A percentile compares a stretch with the other conserved stretches of the same genome.
These are phyloP conservation scores for Melanerpes formicivorus DNA, from an alignment of 2,113 vertebrate species.

Conservation along the genomic window DNA sequence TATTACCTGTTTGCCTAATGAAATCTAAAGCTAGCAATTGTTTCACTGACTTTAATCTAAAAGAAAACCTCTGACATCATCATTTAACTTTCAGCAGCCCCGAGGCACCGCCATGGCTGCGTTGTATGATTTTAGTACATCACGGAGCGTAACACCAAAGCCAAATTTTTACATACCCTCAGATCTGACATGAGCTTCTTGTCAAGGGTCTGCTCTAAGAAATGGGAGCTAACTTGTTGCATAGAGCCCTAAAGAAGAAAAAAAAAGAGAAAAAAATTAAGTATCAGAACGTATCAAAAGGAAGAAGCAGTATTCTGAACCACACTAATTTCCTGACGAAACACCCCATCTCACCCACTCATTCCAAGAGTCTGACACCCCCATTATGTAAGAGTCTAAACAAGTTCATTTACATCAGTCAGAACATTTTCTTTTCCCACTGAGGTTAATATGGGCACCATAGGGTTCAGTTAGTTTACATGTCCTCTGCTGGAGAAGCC, in stretches of 20 bases:
- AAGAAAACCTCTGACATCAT: conserved; percentile 28
- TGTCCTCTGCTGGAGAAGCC: background rate
- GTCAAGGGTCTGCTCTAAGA: conserved; percentile 96
- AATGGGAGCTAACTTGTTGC: conserved; percentile 96
- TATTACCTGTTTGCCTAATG: background rate
- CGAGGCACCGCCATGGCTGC: background rate
- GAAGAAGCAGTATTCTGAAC: background rate
- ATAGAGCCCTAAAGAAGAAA: conserved; percentile 87
- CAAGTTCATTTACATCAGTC: background rate
- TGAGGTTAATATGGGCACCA: background rate
- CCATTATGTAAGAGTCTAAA: fast-evolving
- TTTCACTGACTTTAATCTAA: conserved; percentile 23
- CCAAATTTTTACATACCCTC: conserved; percentile 76
- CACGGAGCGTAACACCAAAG: background rate
- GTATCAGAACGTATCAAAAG: background rate
- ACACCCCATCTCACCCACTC: background rate
- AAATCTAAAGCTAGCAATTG: background rate
- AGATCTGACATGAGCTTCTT: conserved; percentile 99
- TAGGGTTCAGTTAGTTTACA: background rate
- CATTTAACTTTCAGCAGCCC: conserved; percentile 16
- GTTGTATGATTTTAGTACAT: background rate
- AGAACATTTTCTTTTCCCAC: background rate
- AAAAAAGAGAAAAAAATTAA: no score
- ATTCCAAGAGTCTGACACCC: background rate
- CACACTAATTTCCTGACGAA: fast-evolving